Percentiles rank a stretch among this genome's conserved stretches.
These are phyloP conservation scores for Sinocyclocheilus maitianheensis DNA, from an alignment of 2,113 vertebrate genomes.

Conservation along the genomic window DNA sequence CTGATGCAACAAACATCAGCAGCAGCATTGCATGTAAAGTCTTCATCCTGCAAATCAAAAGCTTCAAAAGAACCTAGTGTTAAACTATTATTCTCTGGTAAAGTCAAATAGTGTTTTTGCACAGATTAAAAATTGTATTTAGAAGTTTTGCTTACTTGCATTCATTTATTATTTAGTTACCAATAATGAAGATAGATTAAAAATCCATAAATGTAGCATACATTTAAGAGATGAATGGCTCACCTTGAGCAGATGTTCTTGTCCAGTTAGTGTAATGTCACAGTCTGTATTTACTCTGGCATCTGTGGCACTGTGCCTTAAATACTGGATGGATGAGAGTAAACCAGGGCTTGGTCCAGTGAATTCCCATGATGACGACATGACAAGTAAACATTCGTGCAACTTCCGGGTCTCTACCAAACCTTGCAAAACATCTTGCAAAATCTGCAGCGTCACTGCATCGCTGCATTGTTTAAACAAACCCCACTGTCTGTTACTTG, in stretches of 20 bases:
- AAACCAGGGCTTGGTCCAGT: slow-evolving; percentile 36
- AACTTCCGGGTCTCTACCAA: slow-evolving; percentile 21
- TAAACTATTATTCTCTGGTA: background rate
- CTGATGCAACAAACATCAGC: slow-evolving; percentile 43
- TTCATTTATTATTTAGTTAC: background rate
- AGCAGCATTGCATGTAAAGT: slow-evolving; percentile 43
- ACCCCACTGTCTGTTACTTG: background rate
- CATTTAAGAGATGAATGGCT: slow-evolving; percentile 25
- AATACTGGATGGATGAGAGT: slow-evolving; percentile 43
- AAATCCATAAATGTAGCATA: background rate
- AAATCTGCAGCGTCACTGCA: background rate
- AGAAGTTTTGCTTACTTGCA: background rate
- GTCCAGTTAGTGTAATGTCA: slow-evolving; percentile 7
- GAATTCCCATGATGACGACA: background rate
- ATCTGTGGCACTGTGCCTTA: slow-evolving; percentile 11
- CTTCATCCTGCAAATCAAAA: slow-evolving; percentile 50
- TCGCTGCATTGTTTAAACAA: slow-evolving; percentile 17
- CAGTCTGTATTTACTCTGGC: background rate
- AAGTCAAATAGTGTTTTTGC: background rate
- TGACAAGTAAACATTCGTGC: slow-evolving; percentile 36
- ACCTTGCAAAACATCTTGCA: slow-evolving; percentile 19
- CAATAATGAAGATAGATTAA: background rate
- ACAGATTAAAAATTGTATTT: background rate
- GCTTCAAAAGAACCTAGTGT: background rate
- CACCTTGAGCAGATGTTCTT: slow-evolving; percentile 44